Percentiles rank a stretch among this genome's conserved stretches.
These are phyloP conservation scores for Octomys mimax DNA, from an alignment of 2,797 vertebrate species.

Conservation along the genomic window DNA sequence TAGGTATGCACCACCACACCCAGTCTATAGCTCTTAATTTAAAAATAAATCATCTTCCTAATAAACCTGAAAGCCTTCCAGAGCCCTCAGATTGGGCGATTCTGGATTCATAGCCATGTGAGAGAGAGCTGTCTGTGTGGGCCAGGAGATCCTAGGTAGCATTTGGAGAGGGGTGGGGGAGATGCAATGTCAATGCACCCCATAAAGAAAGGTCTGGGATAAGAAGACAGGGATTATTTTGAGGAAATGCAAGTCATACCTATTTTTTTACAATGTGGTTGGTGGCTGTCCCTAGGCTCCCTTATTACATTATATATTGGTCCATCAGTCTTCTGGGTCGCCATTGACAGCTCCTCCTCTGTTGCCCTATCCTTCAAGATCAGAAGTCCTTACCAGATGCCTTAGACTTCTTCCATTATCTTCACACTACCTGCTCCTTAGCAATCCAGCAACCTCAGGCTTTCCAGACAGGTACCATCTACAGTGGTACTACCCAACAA, in stretches of 20 bases:
- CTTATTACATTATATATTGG: background rate
- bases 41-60: background rate
- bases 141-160: background rate
- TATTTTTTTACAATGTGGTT: constrained; percentile 1
- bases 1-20: background rate
- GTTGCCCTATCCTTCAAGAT: background rate
- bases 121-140: background rate
- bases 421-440: background rate
- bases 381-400: background rate
- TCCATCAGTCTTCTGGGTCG: background rate
- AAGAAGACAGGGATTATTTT: background rate
- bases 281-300: background rate
- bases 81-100: background rate
- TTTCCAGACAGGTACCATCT: background rate
- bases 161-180: background rate
- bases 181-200: background rate
- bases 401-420: background rate
- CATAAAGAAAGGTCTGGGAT: background rate
- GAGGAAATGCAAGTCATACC: background rate
- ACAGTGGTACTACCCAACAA: background rate
- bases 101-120: background rate
- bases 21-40: background rate
- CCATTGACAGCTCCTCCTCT: background rate
- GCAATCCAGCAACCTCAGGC: background rate
- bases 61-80: background rate